These are phyloP conservation scores for Camelus dromedarius DNA, from an alignment of 2,113 vertebrate species.

Conservation along the genomic window DNA sequence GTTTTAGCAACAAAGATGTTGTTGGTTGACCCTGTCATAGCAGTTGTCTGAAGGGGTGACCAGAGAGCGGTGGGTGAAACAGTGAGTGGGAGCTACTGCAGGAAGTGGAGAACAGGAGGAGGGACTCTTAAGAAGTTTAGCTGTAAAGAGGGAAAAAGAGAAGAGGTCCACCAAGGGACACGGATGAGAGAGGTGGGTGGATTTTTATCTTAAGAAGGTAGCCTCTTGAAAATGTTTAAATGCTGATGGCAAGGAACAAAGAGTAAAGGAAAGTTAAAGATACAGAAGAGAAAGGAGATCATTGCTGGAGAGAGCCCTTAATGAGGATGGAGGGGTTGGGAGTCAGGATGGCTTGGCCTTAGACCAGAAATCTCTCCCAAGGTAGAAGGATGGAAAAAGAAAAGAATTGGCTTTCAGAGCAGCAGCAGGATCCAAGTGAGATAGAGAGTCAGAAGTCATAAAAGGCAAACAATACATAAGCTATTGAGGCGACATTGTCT, in stretches of 20 bases:
- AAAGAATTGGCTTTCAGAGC: not conserved
- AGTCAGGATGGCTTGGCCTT: not conserved
- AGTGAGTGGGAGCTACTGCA: not conserved
- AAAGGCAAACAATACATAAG: not conserved
- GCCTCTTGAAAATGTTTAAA: not conserved
- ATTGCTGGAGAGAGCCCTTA: not conserved
- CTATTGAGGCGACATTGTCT: not conserved
- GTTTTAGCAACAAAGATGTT: not conserved
- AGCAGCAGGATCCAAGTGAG: not conserved
- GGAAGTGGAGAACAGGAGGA: not conserved
- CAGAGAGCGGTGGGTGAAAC: not conserved
- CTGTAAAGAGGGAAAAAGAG: not conserved
- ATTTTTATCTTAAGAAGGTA: not conserved
- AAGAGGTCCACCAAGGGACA: not conserved
- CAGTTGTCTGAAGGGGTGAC: not conserved
- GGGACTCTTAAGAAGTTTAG: not conserved
- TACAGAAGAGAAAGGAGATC: not conserved
- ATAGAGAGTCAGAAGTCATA: not conserved
- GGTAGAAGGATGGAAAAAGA: not conserved
- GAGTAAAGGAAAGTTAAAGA: not conserved
- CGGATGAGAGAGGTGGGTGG: not conserved
- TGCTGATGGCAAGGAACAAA: not conserved
- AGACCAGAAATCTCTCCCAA: not conserved
- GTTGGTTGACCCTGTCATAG: not conserved
- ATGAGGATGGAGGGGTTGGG: not conserved